A percentile compares a stretch with the other conserved stretches of the same genome.
Conservation (phyloP, 2,797 vertebrate species). For the Oreortyx pictus region DNA sequence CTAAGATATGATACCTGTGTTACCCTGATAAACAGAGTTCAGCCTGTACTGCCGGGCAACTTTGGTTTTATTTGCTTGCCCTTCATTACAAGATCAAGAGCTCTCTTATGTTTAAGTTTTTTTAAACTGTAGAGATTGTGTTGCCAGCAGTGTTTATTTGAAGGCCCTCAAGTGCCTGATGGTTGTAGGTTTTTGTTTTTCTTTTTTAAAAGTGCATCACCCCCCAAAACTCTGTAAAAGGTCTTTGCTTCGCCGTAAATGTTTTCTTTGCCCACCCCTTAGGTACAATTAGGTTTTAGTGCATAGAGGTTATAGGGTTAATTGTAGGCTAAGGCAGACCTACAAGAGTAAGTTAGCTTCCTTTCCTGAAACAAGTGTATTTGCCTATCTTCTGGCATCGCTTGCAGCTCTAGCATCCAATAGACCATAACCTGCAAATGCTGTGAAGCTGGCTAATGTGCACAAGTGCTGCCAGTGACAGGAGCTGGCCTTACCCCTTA, state of each 20-base stretch:
- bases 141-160: neutral
- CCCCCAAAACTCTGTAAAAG: neutral
- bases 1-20: neutral
- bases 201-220: neutral
- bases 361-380: accelerated
- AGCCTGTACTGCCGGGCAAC: neutral
- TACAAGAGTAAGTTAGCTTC: neutral
- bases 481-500: neutral
- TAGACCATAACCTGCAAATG: neutral
- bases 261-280: neutral
- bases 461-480: neutral
- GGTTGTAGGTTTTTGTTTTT: neutral
- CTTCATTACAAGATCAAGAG: neutral
- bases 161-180: neutral
- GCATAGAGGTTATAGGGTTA: neutral
- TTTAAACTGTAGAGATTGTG: neutral
- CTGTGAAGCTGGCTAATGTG: neutral
- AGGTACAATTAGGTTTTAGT: neutral
- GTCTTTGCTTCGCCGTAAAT: neutral
- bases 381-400: neutral
- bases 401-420: neutral
- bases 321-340: neutral
- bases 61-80: neutral
- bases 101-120: neutral
- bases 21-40: neutral